Percentiles rank a stretch among this genome's conserved stretches.
Evolutionary conservation across 1,140 invertebrate genomes (phyloP).

Genomic region (Bactericera cockerelli): DNA sequence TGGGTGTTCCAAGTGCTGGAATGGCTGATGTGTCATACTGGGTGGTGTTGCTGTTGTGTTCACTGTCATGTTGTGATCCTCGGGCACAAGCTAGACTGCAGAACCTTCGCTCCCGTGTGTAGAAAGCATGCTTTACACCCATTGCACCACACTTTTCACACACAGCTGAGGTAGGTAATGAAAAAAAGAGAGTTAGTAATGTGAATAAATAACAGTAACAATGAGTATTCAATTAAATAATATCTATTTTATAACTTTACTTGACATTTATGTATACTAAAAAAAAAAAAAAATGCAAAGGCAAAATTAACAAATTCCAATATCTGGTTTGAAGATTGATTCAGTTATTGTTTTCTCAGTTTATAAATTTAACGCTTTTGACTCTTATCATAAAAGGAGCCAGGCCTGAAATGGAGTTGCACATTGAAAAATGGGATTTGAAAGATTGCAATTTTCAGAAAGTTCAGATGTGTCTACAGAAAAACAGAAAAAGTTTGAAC

Average conservation of each 20-base stretch:
- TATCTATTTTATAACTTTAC: slow-evolving; percentile 8
- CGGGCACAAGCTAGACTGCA: slow-evolving; percentile 60
- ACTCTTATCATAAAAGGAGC: no score
- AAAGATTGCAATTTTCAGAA: no score
- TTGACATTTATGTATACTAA: no score
- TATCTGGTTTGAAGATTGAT: background rate
- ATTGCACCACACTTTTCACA: slow-evolving; percentile 79
- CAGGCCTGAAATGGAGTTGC: no score
- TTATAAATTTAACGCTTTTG: no score
- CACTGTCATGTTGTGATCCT: slow-evolving; percentile 26
- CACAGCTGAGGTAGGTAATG: slow-evolving; percentile 47
- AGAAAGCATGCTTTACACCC: slow-evolving; percentile 78
- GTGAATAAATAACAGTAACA: background rate
- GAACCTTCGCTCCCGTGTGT: slow-evolving; percentile 65
- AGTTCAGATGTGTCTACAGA: no score
- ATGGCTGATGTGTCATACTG: background rate
- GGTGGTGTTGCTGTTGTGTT: background rate
- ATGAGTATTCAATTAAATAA: slow-evolving; percentile 7
- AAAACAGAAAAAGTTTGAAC: no score
- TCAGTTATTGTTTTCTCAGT: background rate
- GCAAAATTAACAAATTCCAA: slow-evolving; percentile 8
- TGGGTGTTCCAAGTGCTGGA: background rate
- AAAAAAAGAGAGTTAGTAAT: no score
- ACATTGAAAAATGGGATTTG: no score
- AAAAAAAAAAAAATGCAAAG: no score